phyloP scores from a whole-genome alignment of 2,113 vertebrate species.

The Ceyx melanurus region DNA sequence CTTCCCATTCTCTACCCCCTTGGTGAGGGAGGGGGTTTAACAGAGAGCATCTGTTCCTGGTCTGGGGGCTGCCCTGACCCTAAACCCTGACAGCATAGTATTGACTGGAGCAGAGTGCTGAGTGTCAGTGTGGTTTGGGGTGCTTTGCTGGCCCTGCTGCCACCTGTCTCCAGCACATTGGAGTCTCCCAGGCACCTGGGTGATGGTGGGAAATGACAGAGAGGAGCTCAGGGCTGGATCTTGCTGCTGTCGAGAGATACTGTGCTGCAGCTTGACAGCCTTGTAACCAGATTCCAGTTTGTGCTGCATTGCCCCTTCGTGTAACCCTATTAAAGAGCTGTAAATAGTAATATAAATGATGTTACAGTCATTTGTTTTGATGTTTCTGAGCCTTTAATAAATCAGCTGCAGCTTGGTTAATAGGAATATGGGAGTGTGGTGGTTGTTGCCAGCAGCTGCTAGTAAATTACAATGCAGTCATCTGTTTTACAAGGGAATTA shows the following conservation, averaged over 20 bases:
- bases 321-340: constrained; percentile 79
- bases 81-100: neutral
- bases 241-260: neutral
- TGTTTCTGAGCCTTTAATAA: constrained; percentile 80
- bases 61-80: no score
- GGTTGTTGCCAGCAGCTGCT: constrained; percentile 77
- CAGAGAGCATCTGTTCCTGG: no score
- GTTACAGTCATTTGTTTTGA: constrained; percentile 84
- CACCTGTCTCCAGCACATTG: neutral
- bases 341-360: constrained; percentile 82
- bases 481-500: constrained; percentile 81
- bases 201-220: neutral
- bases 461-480: constrained; percentile 81
- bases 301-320: constrained; percentile 66
- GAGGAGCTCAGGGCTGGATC: neutral
- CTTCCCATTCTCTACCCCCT: no score
- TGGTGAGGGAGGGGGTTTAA: no score
- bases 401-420: constrained; percentile 80
- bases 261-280: constrained; percentile 46
- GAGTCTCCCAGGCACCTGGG: neutral
- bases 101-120: neutral
- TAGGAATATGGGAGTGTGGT: constrained; percentile 76
- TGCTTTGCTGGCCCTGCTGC: neutral
- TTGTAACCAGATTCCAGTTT: constrained; percentile 56
- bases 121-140: neutral